Conservation (phyloP, 2,113 vertebrate genomes). For the Cyprinodon variegatus region DNA sequence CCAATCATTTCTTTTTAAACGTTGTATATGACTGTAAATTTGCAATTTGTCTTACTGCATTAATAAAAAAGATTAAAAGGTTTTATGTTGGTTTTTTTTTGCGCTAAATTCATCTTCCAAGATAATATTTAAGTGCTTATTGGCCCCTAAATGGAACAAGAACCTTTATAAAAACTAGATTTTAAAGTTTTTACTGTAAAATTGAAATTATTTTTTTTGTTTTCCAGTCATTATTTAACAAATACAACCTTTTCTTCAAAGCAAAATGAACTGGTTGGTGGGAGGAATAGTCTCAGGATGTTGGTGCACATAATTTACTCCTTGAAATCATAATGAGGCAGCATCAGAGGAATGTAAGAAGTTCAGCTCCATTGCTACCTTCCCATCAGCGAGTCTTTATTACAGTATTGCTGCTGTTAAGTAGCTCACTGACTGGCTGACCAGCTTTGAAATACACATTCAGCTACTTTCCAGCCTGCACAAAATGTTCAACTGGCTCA, state of each 20-base stretch:
- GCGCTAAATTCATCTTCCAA: neutral
- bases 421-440: constrained; percentile 91
- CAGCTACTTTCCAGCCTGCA: constrained; percentile 85
- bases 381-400: constrained; percentile 93
- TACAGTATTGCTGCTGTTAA: constrained; percentile 94
- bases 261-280: constrained; percentile 24
- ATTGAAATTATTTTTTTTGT: neutral
- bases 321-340: constrained; percentile 88
- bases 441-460: constrained; percentile 90
- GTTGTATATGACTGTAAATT: constrained; percentile 29
- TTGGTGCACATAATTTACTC: constrained; percentile 84
- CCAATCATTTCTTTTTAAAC: constrained; percentile 55
- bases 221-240: neutral
- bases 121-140: neutral
- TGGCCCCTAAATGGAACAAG: neutral
- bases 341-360: constrained; percentile 89
- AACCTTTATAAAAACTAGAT: neutral
- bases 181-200: neutral
- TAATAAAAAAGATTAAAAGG: constrained; percentile 52
- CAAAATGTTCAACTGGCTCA: constrained; percentile 92
- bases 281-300: constrained; percentile 63
- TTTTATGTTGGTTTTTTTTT: too few species aligned
- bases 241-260: neutral
- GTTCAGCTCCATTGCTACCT: constrained; percentile 93
- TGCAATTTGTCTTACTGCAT: constrained; percentile 43